Evolutionary conservation across 92 coral and sea anemone genomes (phyloP).

Genomic region (Heteractis magnifica): DNA sequence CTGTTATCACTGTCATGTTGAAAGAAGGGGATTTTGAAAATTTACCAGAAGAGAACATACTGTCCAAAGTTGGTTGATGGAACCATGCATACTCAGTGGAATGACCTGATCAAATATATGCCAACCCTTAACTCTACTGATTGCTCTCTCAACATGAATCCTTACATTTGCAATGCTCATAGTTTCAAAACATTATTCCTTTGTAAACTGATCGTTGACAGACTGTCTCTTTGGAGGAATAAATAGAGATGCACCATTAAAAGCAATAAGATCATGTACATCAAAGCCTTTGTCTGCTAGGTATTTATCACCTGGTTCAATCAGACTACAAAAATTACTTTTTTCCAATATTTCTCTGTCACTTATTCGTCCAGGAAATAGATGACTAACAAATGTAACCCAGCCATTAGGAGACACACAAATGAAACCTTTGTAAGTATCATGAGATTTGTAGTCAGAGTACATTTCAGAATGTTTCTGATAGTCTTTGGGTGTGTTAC

Average conservation of each 20-base stretch:
- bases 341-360: slow-evolving; percentile 38
- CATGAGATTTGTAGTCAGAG: slow-evolving; percentile 44
- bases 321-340: slow-evolving; percentile 30
- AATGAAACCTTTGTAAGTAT: slow-evolving; percentile 34
- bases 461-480: slow-evolving; percentile 46
- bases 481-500: slow-evolving; percentile 37
- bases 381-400: slow-evolving; percentile 50
- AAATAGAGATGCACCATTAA: slow-evolving; percentile 6
- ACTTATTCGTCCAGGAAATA: slow-evolving; percentile 38
- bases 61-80: slow-evolving; percentile 52
- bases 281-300: slow-evolving; percentile 35
- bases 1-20: neutral
- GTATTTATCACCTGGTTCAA: slow-evolving; percentile 31
- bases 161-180: slow-evolving; percentile 46
- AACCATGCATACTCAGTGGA: slow-evolving; percentile 45
- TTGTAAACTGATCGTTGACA: slow-evolving; percentile 33
- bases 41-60: slow-evolving; percentile 40
- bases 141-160: slow-evolving; percentile 51
- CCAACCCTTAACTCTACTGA: slow-evolving; percentile 47
- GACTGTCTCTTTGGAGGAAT: slow-evolving; percentile 43
- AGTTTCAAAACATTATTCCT: slow-evolving; percentile 50
- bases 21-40: slow-evolving; percentile 40
- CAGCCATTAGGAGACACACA: slow-evolving; percentile 36
- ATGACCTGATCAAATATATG: slow-evolving; percentile 47
- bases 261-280: slow-evolving; percentile 18